Evolutionary conservation across 2,888 invertebrate species (phyloP), one percentile per base, ranked within the genome.

Genomic region (Brachylomia viminalis): DNA sequence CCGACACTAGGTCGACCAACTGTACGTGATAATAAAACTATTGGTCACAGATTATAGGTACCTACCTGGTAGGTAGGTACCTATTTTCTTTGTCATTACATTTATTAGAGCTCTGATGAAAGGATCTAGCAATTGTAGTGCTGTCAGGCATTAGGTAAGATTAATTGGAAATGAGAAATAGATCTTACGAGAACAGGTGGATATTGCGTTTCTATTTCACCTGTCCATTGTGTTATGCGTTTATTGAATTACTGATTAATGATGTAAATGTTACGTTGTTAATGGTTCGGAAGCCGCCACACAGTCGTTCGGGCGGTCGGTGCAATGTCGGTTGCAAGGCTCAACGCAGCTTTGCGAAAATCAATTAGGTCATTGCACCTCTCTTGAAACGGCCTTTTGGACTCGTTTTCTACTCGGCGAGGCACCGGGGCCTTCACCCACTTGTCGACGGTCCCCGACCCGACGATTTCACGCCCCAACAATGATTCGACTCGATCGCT

Each of bases 401-500:
- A 80, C 52, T 86, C 85, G 90, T 91, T 94, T 93, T 94, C 93
- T 92, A 92, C 90, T 92, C 90, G 87, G 88, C 90, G 89, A 83
- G 82, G 56, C 78, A 72, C 65, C 70, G 81, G 86, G 93, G 94
- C 96, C 96, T 96, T 96, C 95, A 95, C 96, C 96, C 89, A 92
- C 89, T 90, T 92, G 91, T 90, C 87, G 90, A 85, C 89, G 91
- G 89, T 90, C 92, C 91, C 92, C 91, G 92, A 92, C 92, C 91
- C 89, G 91, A 88, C 85, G 90, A 93, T 95, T 95, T 95, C 95
- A 95, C 93, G 95, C 91, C 88, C 89, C 92, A 86, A 86, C 79
- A 77, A 76, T 83, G 86, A 90, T 90, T 89, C 89, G 91, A 88
- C 89, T 90, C 92, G 90, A 89, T 86, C 86, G 87, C 90, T 87